phyloP scores from a whole-genome alignment of 2,888 invertebrate genomes.

The Melanargia galathea region DNA sequence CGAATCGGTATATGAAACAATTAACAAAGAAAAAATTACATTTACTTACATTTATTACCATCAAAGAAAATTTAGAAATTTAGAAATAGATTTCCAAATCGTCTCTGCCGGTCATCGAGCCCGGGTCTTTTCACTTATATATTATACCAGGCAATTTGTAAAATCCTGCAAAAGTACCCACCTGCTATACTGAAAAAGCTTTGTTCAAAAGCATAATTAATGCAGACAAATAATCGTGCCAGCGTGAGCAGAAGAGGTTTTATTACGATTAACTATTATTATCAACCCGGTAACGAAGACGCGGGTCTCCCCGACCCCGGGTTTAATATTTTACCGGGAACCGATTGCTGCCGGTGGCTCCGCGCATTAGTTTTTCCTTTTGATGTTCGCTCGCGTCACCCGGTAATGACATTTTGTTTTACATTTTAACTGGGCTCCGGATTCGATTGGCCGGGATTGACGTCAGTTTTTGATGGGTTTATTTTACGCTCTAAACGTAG shows the following conservation, averaged over 20 bases:
- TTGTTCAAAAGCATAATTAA: conserved; percentile 41
- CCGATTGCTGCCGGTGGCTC: conserved; percentile 56
- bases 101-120: too few species aligned
- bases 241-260: background rate
- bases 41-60: too few species aligned
- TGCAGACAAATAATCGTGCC: background rate
- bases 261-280: too few species aligned
- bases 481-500: background rate
- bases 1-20: too few species aligned
- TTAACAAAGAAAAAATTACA: too few species aligned
- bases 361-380: conserved; percentile 77
- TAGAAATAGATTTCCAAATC: too few species aligned
- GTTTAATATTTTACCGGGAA: conserved; percentile 73
- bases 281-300: conserved; percentile 2
- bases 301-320: background rate
- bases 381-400: conserved; percentile 68
- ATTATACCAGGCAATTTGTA: too few species aligned
- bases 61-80: too few species aligned
- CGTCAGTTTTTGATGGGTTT: conserved; percentile 9
- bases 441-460: conserved; percentile 21
- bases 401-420: conserved; percentile 69
- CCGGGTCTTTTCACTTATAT: too few species aligned
- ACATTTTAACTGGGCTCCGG: conserved; percentile 52
- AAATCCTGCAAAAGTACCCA: background rate
- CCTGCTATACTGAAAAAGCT: background rate